phyloP scores from a whole-genome alignment of 2,888 invertebrate species.

The Nasonia oneida region DNA sequence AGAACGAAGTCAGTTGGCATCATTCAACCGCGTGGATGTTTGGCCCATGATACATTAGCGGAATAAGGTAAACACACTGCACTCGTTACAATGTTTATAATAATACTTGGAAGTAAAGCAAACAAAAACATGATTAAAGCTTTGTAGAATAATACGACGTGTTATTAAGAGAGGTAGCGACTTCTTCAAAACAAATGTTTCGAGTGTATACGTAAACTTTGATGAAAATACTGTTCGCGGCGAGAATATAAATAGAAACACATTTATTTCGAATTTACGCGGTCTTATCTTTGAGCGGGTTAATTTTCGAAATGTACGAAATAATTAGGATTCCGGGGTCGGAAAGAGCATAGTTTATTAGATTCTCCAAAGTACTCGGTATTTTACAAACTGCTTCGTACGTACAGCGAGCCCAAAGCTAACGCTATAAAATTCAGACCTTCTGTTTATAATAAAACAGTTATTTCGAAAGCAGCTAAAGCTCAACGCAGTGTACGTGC shows the following conservation, averaged over 20 bases:
- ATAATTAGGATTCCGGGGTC: not conserved
- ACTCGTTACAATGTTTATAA: not conserved
- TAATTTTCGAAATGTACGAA: not conserved
- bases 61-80: no score
- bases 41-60: no score
- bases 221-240: constrained; percentile 21
- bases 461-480: not conserved
- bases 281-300: constrained; percentile 6
- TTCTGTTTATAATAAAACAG: not conserved
- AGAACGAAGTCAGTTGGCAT: not conserved
- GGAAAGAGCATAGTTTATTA: not conserved
- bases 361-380: not conserved
- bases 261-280: not conserved
- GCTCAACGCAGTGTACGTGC: not conserved
- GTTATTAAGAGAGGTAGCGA: not conserved
- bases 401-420: not conserved
- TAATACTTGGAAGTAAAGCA: not conserved
- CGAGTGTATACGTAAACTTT: not conserved
- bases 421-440: constrained; percentile 13
- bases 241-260: not conserved
- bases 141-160: not conserved
- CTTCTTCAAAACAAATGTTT: not conserved
- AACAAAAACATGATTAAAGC: not conserved
- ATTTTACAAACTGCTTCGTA: not conserved
- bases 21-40: not conserved